Evolutionary conservation across 2,113 vertebrate species (phyloP).

Genomic region (Parotia lawesii): DNA sequence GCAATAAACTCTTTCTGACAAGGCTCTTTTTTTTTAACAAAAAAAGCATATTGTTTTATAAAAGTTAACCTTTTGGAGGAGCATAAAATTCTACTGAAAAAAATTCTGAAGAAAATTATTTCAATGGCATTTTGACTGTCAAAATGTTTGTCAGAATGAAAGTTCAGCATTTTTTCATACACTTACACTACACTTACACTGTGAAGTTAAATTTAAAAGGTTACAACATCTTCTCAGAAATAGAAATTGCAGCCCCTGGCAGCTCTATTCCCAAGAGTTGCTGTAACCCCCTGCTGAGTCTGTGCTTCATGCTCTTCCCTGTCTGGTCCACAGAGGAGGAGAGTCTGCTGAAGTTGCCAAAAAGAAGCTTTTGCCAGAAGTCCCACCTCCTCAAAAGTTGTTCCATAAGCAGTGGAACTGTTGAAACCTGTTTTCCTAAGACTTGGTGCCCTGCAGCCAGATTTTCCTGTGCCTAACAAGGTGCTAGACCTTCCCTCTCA

Average conservation of each 20-base stretch:
- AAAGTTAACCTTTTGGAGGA: background rate
- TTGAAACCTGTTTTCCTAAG: background rate
- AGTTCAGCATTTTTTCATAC: background rate
- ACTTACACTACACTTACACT: background rate
- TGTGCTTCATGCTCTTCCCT: background rate
- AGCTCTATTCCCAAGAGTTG: background rate
- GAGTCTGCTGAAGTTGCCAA: background rate
- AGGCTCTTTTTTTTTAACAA: background rate
- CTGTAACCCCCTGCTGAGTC: background rate
- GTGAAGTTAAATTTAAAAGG: background rate
- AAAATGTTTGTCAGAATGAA: background rate
- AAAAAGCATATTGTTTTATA: background rate
- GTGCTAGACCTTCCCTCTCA: background rate
- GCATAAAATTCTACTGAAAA: background rate
- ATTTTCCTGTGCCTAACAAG: background rate
- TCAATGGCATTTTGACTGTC: background rate
- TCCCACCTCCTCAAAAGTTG: slow-evolving; percentile 30
- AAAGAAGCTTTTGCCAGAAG: slow-evolving; percentile 21
- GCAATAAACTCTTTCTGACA: background rate
- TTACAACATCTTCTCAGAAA: background rate
- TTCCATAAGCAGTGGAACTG: slow-evolving; percentile 17
- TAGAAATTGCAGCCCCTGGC: background rate
- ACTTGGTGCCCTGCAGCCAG: background rate
- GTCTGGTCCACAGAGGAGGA: background rate
- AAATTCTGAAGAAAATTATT: background rate